Base-by-base conservation (phyloP, 2,888 invertebrate genomes). In the Eupithecia subfuscata region DNA sequence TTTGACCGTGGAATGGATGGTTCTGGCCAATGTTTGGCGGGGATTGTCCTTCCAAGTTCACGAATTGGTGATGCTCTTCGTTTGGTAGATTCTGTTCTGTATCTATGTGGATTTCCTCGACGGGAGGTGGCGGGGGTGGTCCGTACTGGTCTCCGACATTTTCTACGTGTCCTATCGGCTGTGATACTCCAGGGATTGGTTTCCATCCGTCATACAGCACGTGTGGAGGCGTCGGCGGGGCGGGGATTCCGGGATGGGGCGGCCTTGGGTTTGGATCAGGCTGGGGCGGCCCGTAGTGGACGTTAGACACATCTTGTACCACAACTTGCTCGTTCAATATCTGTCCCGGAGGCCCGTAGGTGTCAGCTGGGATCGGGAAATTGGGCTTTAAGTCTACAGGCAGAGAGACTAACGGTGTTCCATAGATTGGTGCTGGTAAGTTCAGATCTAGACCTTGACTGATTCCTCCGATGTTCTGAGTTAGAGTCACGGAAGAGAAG, bases 161-260 rank as follows among this genome's bases (percentile, higher is more conserved):
- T 82, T 81, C 83, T 71, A 84, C 81, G 7, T 87, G 87, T 11
- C 89, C 88, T 7, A 82, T 91, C 0, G 97, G 96, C 48, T 89
- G 85, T 0, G 95, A 93, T 0, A 93, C 82, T 0, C 97, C 97
- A 12, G 97, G 96, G 77, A 98, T 98, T 30, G 98, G 98, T 86
- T 97, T 97, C 98, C 98, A 98, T 40, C 98, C 98, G 82, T 98
- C 98, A 84, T 98, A 98, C 71, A 97, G 94, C 48, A 97, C 96
- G 86, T 96, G 96, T 8, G 97, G 96, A 9, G 97, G 97, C 1
- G 97, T 97, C 0, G 97, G 97, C 0, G 97, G 97, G 0, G 97
- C 97, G 63, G 96, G 96, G 1, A 96, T 96, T 40, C 97, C 97
- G 1, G 96, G 96, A 81, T 96, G 96, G 1, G 96, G 96, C 0